These are phyloP conservation scores for Amphimedon queenslandica DNA, from an alignment of 37 sponge, comb jelly and placozoan species.

Conservation along the genomic window DNA sequence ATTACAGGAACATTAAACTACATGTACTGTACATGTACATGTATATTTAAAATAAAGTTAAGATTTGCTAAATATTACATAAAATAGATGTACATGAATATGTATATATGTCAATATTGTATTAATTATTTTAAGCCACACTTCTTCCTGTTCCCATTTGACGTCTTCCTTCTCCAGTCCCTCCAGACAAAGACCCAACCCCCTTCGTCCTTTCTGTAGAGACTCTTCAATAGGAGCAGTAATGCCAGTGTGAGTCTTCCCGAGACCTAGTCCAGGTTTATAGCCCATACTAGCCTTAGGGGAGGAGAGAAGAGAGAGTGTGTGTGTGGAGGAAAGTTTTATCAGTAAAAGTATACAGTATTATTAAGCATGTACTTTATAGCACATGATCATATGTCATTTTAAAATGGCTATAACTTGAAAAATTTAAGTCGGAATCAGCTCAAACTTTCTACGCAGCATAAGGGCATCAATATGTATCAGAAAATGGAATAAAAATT, in stretches of 20 bases:
- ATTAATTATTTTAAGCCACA: slow-evolving; percentile 1
- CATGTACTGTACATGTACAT: too few species aligned
- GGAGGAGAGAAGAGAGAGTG: background rate
- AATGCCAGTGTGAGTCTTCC: slow-evolving; percentile 53
- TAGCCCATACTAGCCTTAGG: slow-evolving; percentile 74
- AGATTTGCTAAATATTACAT: background rate
- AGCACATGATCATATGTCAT: too few species aligned
- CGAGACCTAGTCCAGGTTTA: slow-evolving; percentile 60
- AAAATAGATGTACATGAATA: slow-evolving; percentile 5
- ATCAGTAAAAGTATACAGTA: too few species aligned
- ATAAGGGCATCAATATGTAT: too few species aligned
- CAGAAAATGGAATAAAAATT: too few species aligned
- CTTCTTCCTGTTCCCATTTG: slow-evolving; percentile 71
- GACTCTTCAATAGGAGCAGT: slow-evolving; percentile 61
- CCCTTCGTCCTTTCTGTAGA: slow-evolving; percentile 53
- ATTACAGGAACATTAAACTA: too few species aligned
- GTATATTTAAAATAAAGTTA: too few species aligned
- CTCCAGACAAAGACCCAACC: slow-evolving; percentile 43
- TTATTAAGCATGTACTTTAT: too few species aligned
- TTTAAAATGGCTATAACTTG: too few species aligned
- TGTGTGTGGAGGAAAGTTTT: too few species aligned
- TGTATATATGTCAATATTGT: background rate
- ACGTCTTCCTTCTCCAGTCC: slow-evolving; percentile 56
- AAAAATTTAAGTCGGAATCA: too few species aligned
- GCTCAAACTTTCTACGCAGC: too few species aligned